Evolutionary conservation across 2,797 vertebrate species (phyloP).

Genomic region (Leuciscus waleckii): DNA sequence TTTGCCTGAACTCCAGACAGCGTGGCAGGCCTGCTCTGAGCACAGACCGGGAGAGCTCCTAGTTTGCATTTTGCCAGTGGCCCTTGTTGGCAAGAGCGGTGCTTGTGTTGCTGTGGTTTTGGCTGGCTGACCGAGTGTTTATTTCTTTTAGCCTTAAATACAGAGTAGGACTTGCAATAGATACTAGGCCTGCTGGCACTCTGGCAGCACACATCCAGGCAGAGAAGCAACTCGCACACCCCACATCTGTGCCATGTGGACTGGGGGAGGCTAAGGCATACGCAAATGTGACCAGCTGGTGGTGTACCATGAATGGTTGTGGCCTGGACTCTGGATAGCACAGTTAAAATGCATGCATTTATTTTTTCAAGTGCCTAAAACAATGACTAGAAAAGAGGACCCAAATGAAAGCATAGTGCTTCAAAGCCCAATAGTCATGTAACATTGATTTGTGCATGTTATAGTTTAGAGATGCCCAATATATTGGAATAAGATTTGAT

Average conservation of each 20-base stretch:
- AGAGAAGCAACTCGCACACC: not conserved
- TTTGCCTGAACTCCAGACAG: conserved; percentile 36
- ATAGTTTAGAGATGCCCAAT: not conserved
- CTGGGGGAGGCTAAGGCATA: conserved; percentile 7
- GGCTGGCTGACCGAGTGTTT: conserved; percentile 44
- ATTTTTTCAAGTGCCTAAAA: not conserved
- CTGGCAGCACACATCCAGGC: conserved; percentile 11
- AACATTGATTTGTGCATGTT: not conserved
- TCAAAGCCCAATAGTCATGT: not conserved
- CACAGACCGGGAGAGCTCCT: conserved; percentile 8
- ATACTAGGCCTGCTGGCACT: conserved; percentile 18
- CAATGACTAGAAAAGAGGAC: not conserved
- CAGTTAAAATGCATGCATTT: conserved; percentile 2
- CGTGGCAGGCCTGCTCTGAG: conserved; percentile 32
- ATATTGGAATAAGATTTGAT: not conserved
- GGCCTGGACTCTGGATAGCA: conserved; percentile 21
- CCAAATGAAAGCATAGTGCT: not conserved
- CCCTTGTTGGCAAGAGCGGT: conserved; percentile 31
- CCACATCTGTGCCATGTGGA: conserved; percentile 52
- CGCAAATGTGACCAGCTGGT: conserved; percentile 41
- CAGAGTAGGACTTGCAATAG: conserved; percentile 47
- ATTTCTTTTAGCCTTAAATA: conserved; percentile 54
- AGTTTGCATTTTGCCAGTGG: conserved; percentile 34
- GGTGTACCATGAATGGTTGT: conserved; percentile 42
- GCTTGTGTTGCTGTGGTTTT: conserved; percentile 49